These are phyloP conservation scores for Scaptomyza pallida DNA, from an alignment of 1,140 invertebrate genomes.

Conservation along the genomic window DNA sequence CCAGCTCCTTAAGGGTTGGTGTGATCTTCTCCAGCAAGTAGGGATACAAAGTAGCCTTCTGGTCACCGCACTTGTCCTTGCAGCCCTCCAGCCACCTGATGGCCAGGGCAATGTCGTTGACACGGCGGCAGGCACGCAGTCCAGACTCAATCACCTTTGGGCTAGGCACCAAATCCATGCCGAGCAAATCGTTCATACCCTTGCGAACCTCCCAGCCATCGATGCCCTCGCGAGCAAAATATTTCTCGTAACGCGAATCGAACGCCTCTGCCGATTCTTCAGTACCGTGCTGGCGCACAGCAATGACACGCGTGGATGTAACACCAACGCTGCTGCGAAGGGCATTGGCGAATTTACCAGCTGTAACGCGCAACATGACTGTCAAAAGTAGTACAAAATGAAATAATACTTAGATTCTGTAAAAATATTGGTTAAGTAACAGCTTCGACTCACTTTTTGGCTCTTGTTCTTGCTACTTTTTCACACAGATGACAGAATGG, in stretches of 20 bases:
- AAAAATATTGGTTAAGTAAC: slow-evolving; percentile 78
- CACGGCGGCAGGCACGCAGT: slow-evolving; percentile 94
- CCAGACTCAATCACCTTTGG: slow-evolving; percentile 96
- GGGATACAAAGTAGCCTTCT: slow-evolving; percentile 93
- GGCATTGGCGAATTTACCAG: slow-evolving; percentile 79
- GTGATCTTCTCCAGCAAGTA: slow-evolving; percentile 96
- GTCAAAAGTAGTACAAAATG: slow-evolving; percentile 21
- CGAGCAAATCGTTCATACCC: slow-evolving; percentile 92
- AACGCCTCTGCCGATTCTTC: slow-evolving; percentile 89
- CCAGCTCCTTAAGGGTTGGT: slow-evolving; percentile 96
- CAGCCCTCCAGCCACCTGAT: slow-evolving; percentile 96
- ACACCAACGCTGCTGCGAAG: slow-evolving; percentile 73
- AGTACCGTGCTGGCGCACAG: slow-evolving; percentile 78
- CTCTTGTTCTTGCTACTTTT: slow-evolving; percentile 65
- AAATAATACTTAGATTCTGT: slow-evolving; percentile 39
- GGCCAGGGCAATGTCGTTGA: slow-evolving; percentile 97
- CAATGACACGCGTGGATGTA: slow-evolving; percentile 53
- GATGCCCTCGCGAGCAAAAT: slow-evolving; percentile 95
- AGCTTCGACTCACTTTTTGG: slow-evolving; percentile 62
- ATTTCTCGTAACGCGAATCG: slow-evolving; percentile 91
- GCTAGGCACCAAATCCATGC: slow-evolving; percentile 97
- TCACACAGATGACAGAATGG: slow-evolving; percentile 40
- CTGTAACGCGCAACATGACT: slow-evolving; percentile 85
- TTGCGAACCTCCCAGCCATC: slow-evolving; percentile 98
- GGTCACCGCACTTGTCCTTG: slow-evolving; percentile 94